These are phyloP conservation scores for Calliphora vomitoria DNA, from an alignment of 2,888 invertebrate genomes.

Conservation along the genomic window DNA sequence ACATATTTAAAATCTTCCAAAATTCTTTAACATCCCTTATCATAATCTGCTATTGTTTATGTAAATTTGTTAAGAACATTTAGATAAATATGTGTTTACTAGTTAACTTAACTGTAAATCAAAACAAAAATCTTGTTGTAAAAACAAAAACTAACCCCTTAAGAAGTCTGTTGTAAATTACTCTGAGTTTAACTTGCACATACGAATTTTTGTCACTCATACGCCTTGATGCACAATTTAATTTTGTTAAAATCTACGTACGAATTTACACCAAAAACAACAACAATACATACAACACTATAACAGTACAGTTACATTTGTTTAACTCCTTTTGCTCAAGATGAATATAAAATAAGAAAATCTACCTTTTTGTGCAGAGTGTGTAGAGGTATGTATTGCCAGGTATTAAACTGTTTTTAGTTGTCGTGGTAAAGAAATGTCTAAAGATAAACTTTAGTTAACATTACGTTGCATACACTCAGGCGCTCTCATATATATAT, in stretches of 20 bases:
- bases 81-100: constrained; percentile 22
- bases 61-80: constrained; percentile 7
- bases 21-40: background rate
- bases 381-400: constrained; percentile 16
- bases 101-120: constrained; percentile 51
- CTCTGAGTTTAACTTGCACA: constrained; percentile 58
- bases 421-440: constrained; percentile 25
- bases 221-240: constrained; percentile 82
- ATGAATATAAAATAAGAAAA: constrained; percentile 44
- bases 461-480: constrained; percentile 22
- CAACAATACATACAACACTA: background rate
- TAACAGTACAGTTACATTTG: constrained; percentile 7
- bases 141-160: background rate
- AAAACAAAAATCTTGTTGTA: constrained; percentile 27
- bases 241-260: constrained; percentile 72
- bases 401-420: constrained; percentile 57
- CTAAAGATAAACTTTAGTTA: constrained; percentile 58
- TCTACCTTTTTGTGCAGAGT: constrained; percentile 22
- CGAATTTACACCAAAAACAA: constrained; percentile 28
- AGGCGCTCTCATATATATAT: too few relatives aligned
- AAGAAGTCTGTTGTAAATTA: constrained; percentile 57
- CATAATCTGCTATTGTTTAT: background rate
- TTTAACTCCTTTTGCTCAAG: constrained; percentile 13
- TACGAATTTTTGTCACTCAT: constrained; percentile 79
- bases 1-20: too few relatives aligned